Evolutionary conservation across 2,888 invertebrate genomes (phyloP).

Genomic region (Cheilosia soror): DNA sequence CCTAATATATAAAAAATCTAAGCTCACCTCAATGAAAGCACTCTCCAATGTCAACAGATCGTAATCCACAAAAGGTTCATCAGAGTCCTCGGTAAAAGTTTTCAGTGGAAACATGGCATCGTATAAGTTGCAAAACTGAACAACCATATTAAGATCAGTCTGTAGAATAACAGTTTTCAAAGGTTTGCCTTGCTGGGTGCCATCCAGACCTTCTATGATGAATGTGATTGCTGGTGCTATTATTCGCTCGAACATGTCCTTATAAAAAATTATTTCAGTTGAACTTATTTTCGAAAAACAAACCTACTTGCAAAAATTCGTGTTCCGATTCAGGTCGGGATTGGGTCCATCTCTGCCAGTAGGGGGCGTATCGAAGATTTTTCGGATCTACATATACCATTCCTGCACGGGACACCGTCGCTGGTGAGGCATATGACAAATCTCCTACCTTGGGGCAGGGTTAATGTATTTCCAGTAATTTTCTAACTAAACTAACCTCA

Average conservation of each 20-base stretch:
- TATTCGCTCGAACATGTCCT: slow-evolving; percentile 90
- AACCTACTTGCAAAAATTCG: slow-evolving; percentile 82
- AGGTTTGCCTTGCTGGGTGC: slow-evolving; percentile 89
- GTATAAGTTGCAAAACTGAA: slow-evolving; percentile 92
- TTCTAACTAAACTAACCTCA: slow-evolving; percentile 85
- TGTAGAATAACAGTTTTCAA: slow-evolving; percentile 92
- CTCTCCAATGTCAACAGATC: slow-evolving; percentile 88
- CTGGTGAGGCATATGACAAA: slow-evolving; percentile 95
- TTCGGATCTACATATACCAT: slow-evolving; percentile 98
- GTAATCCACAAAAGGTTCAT: slow-evolving; percentile 83
- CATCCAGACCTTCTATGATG: slow-evolving; percentile 89
- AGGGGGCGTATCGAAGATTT: slow-evolving; percentile 93
- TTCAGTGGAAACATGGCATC: slow-evolving; percentile 87
- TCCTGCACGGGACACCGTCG: slow-evolving; percentile 95
- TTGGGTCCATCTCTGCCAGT: slow-evolving; percentile 93
- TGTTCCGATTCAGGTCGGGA: slow-evolving; percentile 85
- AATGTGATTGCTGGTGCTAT: slow-evolving; percentile 89
- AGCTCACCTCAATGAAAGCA: slow-evolving; percentile 87
- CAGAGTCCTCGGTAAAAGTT: slow-evolving; percentile 83
- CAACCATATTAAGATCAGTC: slow-evolving; percentile 94
- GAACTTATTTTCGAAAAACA: neutral
- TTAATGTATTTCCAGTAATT: neutral
- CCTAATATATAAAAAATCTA: neutral
- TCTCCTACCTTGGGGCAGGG: slow-evolving; percentile 88
- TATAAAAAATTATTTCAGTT: neutral